Evolutionary conservation across 2,888 invertebrate genomes (phyloP).

Genomic region (Mythimna lalbum): DNA sequence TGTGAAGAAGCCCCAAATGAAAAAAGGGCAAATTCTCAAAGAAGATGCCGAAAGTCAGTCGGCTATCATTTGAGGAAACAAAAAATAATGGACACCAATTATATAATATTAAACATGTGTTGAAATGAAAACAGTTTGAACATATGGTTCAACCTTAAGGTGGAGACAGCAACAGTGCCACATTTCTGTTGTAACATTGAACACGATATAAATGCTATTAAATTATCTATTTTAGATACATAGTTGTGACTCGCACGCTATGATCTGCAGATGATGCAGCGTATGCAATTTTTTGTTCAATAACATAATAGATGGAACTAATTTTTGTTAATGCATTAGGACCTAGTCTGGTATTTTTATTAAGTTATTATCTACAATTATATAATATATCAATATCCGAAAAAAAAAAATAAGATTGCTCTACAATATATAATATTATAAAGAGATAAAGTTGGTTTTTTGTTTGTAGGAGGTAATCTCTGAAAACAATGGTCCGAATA

Average conservation of each 20-base stretch:
- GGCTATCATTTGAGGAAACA: slow-evolving; percentile 8
- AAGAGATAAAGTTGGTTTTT: no score
- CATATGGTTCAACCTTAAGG: slow-evolving; percentile 35
- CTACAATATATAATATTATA: no score
- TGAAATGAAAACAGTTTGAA: slow-evolving; percentile 29
- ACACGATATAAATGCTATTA: slow-evolving; percentile 27
- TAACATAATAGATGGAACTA: not conserved
- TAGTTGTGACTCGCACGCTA: slow-evolving; percentile 41
- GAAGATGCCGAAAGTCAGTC: slow-evolving; percentile 4
- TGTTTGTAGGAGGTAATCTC: no score
- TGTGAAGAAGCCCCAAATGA: no score
- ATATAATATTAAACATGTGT: slow-evolving; percentile 52
- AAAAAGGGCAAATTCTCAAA: no score
- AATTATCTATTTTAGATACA: slow-evolving; percentile 23
- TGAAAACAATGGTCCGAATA: no score
- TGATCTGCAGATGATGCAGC: slow-evolving; percentile 25
- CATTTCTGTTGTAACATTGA: slow-evolving; percentile 25
- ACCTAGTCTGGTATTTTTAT: not conserved
- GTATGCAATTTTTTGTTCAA: slow-evolving; percentile 11
- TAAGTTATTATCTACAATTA: no score
- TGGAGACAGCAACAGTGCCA: slow-evolving; percentile 35
- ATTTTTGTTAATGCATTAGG: not conserved
- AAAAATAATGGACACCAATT: slow-evolving; percentile 30
- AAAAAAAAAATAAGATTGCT: no score
- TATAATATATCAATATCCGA: no score